Base-by-base conservation (phyloP, 2,113 vertebrate genomes). In the Philantomba maxwellii region DNA sequence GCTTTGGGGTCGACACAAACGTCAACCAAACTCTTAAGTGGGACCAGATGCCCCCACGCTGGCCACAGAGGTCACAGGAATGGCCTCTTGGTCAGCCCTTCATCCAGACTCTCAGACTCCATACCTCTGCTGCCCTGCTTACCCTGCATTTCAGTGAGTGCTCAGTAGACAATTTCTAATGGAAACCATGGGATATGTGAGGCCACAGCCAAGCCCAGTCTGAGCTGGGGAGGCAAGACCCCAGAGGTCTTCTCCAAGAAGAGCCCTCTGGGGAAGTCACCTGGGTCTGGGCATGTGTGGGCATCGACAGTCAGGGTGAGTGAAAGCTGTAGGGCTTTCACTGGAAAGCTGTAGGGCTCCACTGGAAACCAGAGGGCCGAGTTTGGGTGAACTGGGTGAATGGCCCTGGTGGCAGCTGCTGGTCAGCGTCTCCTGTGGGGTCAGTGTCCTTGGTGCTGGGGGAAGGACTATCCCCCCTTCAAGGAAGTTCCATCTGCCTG, bases 21-120 rank as follows among this genome's bases (percentile, higher is more conserved):
- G 96, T 98, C 98, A 98, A 93, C 94, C 93, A 96, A 97, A 97
- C 60, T 57, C 82, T 94, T 97, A 98, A 98, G 88, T 66, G 60
- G 92, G 98, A 97, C 95, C 97, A 98, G 97, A 98, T 21, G 2
- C 97, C 94, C 17, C 77, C 51, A 75, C 39, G 75, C 78, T n/a
- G 58, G 62, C 89, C 80, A 53, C 3, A 28, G 89, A 45, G 93
- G 93, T 96, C 81, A n/a, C 39, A 91, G 47, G 90, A 73, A 19
- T 7, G 93, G 87, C 84, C 83, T 94, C 77, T 94, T 81, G 93
- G 16, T 58, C 60, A 96, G 75, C 45, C 33, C 4, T 39, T 57
- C 1, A 1, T 83, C 16, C 36, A 25, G 55, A 53, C 21, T 87
- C 19, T 89, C 8, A 39, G 51, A 89, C 78, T 95, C 60, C 33